Conservation (phyloP, 1,140 invertebrate species). For the Magallana angulata region DNA sequence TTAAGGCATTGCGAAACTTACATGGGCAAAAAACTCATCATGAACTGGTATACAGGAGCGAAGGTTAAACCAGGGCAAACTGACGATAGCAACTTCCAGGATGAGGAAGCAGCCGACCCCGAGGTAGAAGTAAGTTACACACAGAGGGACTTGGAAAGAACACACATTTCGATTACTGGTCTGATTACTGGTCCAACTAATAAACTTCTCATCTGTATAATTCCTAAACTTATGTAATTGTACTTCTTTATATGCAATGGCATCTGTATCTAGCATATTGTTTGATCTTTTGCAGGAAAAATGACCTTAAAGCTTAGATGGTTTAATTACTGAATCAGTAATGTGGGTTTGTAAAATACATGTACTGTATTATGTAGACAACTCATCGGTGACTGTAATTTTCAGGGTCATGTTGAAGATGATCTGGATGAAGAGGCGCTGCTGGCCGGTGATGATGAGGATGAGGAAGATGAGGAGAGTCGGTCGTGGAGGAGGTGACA, state of each 20-base stretch:
- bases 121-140: slow-evolving; percentile 52
- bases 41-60: slow-evolving; percentile 78
- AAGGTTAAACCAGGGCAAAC: slow-evolving; percentile 66
- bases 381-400: background rate
- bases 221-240: too few species aligned
- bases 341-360: too few species aligned
- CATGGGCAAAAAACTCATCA: slow-evolving; percentile 78
- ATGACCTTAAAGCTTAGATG: too few species aligned
- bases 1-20: slow-evolving; percentile 78
- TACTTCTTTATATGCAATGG: too few species aligned
- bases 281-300: too few species aligned
- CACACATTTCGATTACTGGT: too few species aligned
- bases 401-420: slow-evolving; percentile 53
- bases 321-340: too few species aligned
- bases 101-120: slow-evolving; percentile 63
- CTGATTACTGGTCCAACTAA: too few species aligned
- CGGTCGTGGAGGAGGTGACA: slow-evolving; percentile 82
- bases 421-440: slow-evolving; percentile 76
- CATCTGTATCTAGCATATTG: too few species aligned
- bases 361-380: too few species aligned
- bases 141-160: too few species aligned
- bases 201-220: too few species aligned
- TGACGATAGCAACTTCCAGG: slow-evolving; percentile 51
- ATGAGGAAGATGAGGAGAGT: slow-evolving; percentile 83
- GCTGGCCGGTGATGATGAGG: slow-evolving; percentile 82